These are phyloP conservation scores for Sericinus montela DNA, from an alignment of 2,888 invertebrate species.

Conservation along the genomic window DNA sequence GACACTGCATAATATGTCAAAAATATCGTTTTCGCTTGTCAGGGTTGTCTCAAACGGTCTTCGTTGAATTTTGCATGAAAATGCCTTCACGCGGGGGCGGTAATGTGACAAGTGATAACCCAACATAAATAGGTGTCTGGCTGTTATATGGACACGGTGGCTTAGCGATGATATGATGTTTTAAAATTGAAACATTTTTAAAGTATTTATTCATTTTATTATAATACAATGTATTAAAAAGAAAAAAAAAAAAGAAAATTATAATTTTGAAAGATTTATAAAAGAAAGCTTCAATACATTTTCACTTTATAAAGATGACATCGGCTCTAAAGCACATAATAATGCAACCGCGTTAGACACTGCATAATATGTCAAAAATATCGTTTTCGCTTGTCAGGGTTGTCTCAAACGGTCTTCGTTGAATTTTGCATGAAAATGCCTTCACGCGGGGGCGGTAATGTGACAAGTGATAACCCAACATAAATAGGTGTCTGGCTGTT, in stretches of 20 bases:
- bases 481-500: slow-evolving; percentile 12
- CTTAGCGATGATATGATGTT: background rate
- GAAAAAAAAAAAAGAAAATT: too few relatives aligned
- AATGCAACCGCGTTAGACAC: slow-evolving; percentile 29
- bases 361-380: slow-evolving; percentile 59
- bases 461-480: slow-evolving; percentile 68
- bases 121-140: slow-evolving; percentile 16
- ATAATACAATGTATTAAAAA: too few relatives aligned
- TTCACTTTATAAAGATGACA: background rate
- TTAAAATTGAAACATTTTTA: background rate
- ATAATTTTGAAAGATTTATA: background rate
- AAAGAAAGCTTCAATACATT: background rate
- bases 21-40: slow-evolving; percentile 69
- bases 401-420: slow-evolving; percentile 52
- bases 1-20: slow-evolving; percentile 51
- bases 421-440: slow-evolving; percentile 72
- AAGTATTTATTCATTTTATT: background rate
- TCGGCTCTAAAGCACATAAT: slow-evolving; percentile 10
- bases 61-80: slow-evolving; percentile 71
- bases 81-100: slow-evolving; percentile 49
- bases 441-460: slow-evolving; percentile 57
- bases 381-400: slow-evolving; percentile 69
- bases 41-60: slow-evolving; percentile 55
- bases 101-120: slow-evolving; percentile 76
- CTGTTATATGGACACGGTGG: slow-evolving; percentile 4